A percentile compares a stretch with the other conserved stretches of the same genome.
phyloP scores from a whole-genome alignment of 2,113 vertebrate species.

The Ageneiosus marmoratus region DNA sequence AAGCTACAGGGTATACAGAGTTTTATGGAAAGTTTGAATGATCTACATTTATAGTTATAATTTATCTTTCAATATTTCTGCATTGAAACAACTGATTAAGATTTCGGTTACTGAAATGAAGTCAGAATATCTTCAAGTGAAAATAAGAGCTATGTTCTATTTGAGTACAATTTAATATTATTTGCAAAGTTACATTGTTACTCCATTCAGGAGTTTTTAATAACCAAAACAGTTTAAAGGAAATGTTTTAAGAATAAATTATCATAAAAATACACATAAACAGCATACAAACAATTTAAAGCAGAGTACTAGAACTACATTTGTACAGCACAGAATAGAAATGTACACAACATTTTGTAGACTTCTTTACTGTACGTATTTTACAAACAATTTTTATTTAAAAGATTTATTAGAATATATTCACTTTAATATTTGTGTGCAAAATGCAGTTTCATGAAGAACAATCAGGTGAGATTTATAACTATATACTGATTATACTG shows the following conservation, averaged over 20 bases:
- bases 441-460: background rate
- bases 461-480: background rate
- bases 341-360: background rate
- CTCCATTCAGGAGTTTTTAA: slow-evolving; percentile 35
- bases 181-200: slow-evolving; percentile 25
- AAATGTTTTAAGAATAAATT: background rate
- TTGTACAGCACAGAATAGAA: background rate
- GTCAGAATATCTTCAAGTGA: background rate
- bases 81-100: background rate
- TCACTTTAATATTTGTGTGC: background rate
- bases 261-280: background rate
- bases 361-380: background rate
- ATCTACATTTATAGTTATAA: slow-evolving; percentile 11
- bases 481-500: background rate
- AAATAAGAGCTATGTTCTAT: background rate
- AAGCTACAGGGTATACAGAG: slow-evolving; percentile 34
- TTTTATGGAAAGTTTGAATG: slow-evolving; percentile 39
- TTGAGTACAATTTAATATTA: slow-evolving; percentile 21
- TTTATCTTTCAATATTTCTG: slow-evolving; percentile 10
- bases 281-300: background rate
- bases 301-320: background rate
- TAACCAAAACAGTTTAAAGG: slow-evolving; percentile 28
- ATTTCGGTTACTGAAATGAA: background rate
- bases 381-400: too few species aligned
- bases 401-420: background rate